Percentiles rank a stretch among this genome's conserved stretches.
Conservation (phyloP, 2,888 invertebrate genomes). For the Rosalia funebris region DNA sequence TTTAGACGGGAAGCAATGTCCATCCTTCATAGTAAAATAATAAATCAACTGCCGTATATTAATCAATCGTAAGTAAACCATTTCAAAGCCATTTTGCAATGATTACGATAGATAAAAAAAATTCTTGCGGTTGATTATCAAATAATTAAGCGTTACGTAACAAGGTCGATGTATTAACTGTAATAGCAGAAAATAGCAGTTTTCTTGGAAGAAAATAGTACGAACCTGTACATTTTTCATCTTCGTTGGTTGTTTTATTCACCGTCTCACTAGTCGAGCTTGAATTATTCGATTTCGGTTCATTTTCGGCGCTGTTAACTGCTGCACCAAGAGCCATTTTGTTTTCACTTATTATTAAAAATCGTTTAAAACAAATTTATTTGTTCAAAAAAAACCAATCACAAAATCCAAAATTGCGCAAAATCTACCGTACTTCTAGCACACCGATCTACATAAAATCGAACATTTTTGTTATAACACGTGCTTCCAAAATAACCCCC, state of each 20-base stretch:
- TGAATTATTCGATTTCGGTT: slow-evolving; percentile 45
- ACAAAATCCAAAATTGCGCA: neutral
- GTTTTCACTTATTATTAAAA: slow-evolving; percentile 15
- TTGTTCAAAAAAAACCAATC: neutral
- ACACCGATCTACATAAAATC: slow-evolving; percentile 28
- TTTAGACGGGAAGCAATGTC: slow-evolving; percentile 39
- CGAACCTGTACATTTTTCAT: slow-evolving; percentile 42
- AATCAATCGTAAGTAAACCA: neutral
- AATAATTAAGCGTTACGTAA: slow-evolving; percentile 35
- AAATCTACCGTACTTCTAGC: neutral
- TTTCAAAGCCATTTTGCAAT: neutral
- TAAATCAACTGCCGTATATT: neutral
- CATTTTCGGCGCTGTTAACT: slow-evolving; percentile 48
- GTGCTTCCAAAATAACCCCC: slow-evolving; percentile 52
- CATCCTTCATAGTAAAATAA: slow-evolving; percentile 29
- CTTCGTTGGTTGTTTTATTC: slow-evolving; percentile 41
- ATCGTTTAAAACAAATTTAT: slow-evolving; percentile 6
- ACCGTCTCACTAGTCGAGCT: slow-evolving; percentile 41
- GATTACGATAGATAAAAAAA: neutral
- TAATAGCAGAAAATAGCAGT: neutral
- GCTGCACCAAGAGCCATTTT: slow-evolving; percentile 58
- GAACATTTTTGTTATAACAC: slow-evolving; percentile 48
- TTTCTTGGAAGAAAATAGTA: slow-evolving; percentile 11
- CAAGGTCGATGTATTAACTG: slow-evolving; percentile 15
- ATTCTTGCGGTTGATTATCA: neutral